These are phyloP conservation scores for Sminthurinus aureus DNA, from an alignment of 2,888 invertebrate genomes.

Conservation along the genomic window DNA sequence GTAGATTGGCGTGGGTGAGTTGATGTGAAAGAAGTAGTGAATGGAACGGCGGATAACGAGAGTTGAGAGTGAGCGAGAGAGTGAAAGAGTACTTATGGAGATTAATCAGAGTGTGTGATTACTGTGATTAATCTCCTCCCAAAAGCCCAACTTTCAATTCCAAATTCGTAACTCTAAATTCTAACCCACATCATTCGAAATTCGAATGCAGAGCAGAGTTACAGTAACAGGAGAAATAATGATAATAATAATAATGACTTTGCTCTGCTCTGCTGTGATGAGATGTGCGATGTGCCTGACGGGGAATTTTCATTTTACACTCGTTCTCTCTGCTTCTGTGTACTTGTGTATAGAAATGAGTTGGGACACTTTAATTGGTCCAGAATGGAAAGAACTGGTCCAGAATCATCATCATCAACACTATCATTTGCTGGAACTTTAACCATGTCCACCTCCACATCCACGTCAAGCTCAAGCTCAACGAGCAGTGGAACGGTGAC, in stretches of 20 bases:
- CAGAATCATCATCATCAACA: slow-evolving; percentile 14
- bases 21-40: neutral
- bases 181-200: too few species aligned
- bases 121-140: neutral
- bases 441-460: neutral
- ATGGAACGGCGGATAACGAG: neutral
- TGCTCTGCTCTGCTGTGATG: neutral
- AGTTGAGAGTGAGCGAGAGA: neutral
- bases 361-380: slow-evolving; percentile 40
- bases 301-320: neutral
- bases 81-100: neutral
- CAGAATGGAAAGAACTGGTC: slow-evolving; percentile 32
- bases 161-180: neutral
- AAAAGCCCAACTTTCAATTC: neutral
- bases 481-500: neutral
- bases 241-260: neutral
- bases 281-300: neutral
- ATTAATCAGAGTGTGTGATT: neutral
- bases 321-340: neutral
- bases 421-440: neutral
- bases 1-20: neutral
- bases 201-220: too few species aligned
- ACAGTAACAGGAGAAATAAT: too few species aligned
- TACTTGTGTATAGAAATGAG: slow-evolving; percentile 21
- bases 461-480: neutral